phyloP scores from a whole-genome alignment of 1,140 invertebrate species.

The Trichonephila clavata region DNA sequence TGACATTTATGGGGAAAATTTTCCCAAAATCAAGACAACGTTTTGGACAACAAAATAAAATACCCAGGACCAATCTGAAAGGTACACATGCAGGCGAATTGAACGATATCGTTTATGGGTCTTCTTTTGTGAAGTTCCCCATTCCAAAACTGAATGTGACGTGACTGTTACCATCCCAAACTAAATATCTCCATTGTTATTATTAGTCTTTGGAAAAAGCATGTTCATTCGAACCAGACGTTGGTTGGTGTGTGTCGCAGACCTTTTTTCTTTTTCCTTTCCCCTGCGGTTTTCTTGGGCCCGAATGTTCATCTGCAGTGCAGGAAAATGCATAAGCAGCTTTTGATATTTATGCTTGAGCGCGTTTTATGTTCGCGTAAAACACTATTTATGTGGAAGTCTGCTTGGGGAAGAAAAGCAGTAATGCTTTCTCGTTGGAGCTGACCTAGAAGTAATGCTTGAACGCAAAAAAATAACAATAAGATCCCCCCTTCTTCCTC shows the following conservation, averaged over 20 bases:
- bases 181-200: constrained; percentile 1
- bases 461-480: constrained; percentile 57
- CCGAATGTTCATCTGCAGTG: not conserved
- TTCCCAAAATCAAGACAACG: too few relatives aligned
- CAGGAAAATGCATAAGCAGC: constrained; percentile 52
- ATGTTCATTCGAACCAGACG: not conserved
- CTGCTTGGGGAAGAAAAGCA: constrained; percentile 52
- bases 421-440: constrained; percentile 54
- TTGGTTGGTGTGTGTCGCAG: not conserved
- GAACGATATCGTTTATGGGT: too few relatives aligned
- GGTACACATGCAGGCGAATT: too few relatives aligned
- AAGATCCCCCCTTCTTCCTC: constrained; percentile 21
- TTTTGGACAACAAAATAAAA: too few relatives aligned
- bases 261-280: not conserved
- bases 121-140: too few relatives aligned
- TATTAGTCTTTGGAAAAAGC: not conserved
- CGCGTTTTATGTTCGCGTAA: constrained; percentile 61
- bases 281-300: not conserved
- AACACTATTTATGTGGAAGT: constrained; percentile 58
- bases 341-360: constrained; percentile 61
- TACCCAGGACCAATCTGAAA: too few relatives aligned
- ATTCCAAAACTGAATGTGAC: not conserved
- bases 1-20: too few relatives aligned
- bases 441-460: constrained; percentile 61
- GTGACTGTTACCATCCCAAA: not conserved